A percentile compares a stretch with the other conserved stretches of the same genome.
Evolutionary conservation across 2,797 vertebrate species (phyloP).

Genomic region (Siniperca undulata): DNA sequence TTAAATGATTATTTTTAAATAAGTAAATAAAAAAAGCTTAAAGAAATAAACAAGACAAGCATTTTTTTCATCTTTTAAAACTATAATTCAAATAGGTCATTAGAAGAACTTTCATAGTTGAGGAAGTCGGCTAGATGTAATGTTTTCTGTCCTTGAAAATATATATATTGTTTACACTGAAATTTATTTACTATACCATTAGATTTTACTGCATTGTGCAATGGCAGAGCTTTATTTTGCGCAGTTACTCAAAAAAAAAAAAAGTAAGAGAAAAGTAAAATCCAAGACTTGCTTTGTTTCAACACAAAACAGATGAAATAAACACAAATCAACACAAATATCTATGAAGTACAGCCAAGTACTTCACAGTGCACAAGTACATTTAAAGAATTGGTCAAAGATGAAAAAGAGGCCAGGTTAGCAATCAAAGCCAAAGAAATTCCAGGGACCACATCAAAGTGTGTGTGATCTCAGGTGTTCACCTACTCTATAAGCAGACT

Average conservation of each 20-base stretch:
- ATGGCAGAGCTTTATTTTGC: neutral
- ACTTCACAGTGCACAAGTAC: neutral
- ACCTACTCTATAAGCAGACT: conserved; percentile 38
- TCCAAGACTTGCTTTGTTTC: neutral
- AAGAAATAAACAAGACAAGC: neutral
- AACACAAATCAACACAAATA: conserved; percentile 14
- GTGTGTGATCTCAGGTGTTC: conserved; percentile 56
- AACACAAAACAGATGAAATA: conserved; percentile 5
- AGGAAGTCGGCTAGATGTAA: neutral
- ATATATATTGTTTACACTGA: neutral
- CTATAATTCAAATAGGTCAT: neutral
- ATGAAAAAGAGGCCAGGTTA: conserved; percentile 22
- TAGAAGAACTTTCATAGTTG: neutral
- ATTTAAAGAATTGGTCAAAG: conserved; percentile 42
- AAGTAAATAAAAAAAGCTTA: neutral
- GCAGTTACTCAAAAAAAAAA: neutral
- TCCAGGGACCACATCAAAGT: conserved; percentile 64
- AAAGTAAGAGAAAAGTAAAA: neutral
- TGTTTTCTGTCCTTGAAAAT: neutral
- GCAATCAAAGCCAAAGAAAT: conserved; percentile 48
- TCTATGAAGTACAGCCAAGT: conserved; percentile 13
- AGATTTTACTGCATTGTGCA: neutral
- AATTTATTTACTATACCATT: neutral
- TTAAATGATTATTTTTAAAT: neutral
- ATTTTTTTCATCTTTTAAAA: neutral